A percentile compares a stretch with the other conserved stretches of the same genome.
phyloP scores from a whole-genome alignment of 2,797 vertebrate species.

The Otolemur crassicaudatus region DNA sequence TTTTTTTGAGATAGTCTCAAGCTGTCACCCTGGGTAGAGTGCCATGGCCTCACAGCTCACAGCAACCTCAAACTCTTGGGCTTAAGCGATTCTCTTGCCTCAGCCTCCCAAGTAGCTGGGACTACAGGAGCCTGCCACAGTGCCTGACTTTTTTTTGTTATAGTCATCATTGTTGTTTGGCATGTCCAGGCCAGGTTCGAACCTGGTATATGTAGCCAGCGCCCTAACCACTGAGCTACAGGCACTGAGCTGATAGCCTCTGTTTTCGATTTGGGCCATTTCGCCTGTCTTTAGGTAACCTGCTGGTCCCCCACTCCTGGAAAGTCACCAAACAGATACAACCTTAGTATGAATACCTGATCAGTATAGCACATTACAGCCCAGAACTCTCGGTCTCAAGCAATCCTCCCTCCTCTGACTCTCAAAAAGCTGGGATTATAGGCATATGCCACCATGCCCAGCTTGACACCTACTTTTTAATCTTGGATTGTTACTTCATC shows the following conservation, averaged over 20 bases:
- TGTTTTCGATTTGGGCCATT: background rate
- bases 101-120: no score
- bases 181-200: background rate
- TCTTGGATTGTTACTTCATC: constrained; percentile 8
- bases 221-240: no score
- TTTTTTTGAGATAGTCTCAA: no score
- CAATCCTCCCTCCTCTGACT: background rate
- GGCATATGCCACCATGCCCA: background rate
- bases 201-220: no score
- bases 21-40: no score
- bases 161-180: no score
- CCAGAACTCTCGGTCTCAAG: background rate
- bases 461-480: background rate
- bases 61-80: no score
- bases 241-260: no score
- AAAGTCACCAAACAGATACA: background rate
- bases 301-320: background rate
- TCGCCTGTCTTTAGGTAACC: background rate
- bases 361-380: background rate
- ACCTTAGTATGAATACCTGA: background rate
- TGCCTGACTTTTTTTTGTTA: no score
- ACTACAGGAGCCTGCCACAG: no score
- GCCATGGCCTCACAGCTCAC: no score
- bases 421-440: background rate
- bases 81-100: no score